Evolutionary conservation across 2,113 vertebrate genomes (phyloP).

Genomic region (Hemiscyllium ocellatum): DNA sequence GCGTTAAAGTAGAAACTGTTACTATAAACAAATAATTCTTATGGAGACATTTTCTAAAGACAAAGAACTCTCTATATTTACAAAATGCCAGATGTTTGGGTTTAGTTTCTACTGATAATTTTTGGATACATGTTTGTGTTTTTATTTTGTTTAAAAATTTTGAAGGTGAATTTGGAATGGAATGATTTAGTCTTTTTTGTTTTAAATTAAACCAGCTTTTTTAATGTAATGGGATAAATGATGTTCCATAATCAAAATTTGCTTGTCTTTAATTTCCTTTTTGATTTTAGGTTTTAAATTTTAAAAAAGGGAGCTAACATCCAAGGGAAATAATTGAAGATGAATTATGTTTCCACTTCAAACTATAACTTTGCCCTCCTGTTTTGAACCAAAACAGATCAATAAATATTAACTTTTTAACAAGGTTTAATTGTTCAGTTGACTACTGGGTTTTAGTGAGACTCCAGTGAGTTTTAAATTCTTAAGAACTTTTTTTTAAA

Average conservation of each 20-base stretch:
- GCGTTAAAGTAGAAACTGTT: neutral
- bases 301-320: neutral
- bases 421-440: neutral
- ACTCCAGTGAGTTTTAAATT: neutral
- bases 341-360: neutral
- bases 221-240: neutral
- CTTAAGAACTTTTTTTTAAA: neutral
- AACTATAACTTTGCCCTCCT: neutral
- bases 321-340: neutral
- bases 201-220: neutral
- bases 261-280: neutral
- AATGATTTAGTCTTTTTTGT: neutral
- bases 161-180: neutral
- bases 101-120: slow-evolving; percentile 5
- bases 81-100: slow-evolving; percentile 25
- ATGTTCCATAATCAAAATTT: neutral
- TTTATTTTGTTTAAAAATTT: neutral
- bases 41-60: neutral
- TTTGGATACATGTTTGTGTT: neutral
- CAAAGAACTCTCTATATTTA: neutral
- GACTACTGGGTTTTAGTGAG: neutral
- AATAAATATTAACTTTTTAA: neutral
- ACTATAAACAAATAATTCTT: slow-evolving; percentile 9
- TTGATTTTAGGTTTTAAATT: neutral
- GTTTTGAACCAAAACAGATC: neutral